Percentiles rank a stretch among this genome's conserved stretches.
phyloP scores from a whole-genome alignment of 2,113 vertebrate species.

The Prochilodus magdalenae region DNA sequence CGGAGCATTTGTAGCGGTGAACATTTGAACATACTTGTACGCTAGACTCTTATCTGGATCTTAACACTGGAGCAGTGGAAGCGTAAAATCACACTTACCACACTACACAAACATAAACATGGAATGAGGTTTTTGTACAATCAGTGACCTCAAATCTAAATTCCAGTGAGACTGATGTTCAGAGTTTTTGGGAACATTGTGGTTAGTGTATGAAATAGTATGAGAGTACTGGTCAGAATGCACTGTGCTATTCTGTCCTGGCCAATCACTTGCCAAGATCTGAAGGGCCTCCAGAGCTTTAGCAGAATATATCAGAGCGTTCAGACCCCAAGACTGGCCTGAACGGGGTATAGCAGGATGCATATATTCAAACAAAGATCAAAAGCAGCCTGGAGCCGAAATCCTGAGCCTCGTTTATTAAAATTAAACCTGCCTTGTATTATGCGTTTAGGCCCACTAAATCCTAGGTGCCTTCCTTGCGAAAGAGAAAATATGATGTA shows the following conservation, averaged over 20 bases:
- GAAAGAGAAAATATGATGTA: slow-evolving; percentile 65
- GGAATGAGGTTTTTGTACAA: not conserved
- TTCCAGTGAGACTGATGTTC: not conserved
- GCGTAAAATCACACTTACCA: not conserved
- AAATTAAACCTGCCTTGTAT: slow-evolving; percentile 75
- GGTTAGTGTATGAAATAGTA: not conserved
- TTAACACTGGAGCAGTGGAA: not conserved
- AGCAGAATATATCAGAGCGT: slow-evolving; percentile 42
- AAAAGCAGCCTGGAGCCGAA: slow-evolving; percentile 58
- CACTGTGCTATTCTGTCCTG: not conserved
- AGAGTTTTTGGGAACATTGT: not conserved
- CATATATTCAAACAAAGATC: slow-evolving; percentile 64
- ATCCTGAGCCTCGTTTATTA: slow-evolving; percentile 62
- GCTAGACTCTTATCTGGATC: not conserved
- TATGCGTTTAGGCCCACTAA: slow-evolving; percentile 61
- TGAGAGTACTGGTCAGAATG: not conserved
- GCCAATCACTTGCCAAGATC: not conserved
- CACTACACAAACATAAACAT: not conserved
- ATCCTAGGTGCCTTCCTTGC: slow-evolving; percentile 68
- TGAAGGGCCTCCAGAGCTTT: slow-evolving; percentile 39
- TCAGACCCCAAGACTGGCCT: not conserved
- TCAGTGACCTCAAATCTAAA: slow-evolving; percentile 1
- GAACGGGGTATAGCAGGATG: slow-evolving; percentile 40
- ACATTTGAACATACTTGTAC: not conserved
- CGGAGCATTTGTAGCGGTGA: not conserved